Base-by-base conservation (phyloP, 1,140 invertebrate species). In the Hylyphantes graminicola region DNA sequence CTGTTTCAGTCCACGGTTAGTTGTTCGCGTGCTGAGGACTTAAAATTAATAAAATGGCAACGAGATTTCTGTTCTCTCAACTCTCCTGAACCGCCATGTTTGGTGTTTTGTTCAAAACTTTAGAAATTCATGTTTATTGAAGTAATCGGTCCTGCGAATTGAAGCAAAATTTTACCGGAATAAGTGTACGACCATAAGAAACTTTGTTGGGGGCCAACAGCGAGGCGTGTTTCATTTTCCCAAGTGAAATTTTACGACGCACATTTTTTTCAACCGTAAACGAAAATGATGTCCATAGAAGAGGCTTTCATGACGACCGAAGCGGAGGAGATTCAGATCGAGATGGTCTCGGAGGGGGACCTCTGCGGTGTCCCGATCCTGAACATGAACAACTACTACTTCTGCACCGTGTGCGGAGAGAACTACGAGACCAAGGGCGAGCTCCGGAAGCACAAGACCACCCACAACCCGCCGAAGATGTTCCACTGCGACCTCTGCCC, bases 31-130 rank as follows among this genome's bases (percentile, higher is more conserved):
- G 67, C 78, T 81, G 78, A 13, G 7, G 63, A 81, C 54, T 72
- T 72, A 74, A 51, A 82, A 72, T 54, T 11, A 67, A 15, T 81
- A 65, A 19, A 74, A 21, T 82, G 80, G 80, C 80, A 82, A 82
- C 80, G 35, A 50, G 53, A 65, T 74, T 55, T 55, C 70, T 51
- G 9, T 82, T 82, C 80, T 82, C 80, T 82, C 80, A 82, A 82
- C 80, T 82, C 80, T 72, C 74, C 80, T 82, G 64, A 19, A 74
- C 70, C 80, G 80, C 80, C 80, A 82, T 82, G 70, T 82, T 82
- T 82, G 59, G 68, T 82, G 80, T 82, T 74, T 50, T 64, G 55
- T 64, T 82, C 51, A 82, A 82, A 74, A 35, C 10, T 13, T 17
- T 57, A 67, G 19, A 63, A 67, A 51, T 67, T 65, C 11, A 11